Evolutionary conservation across 1,140 invertebrate genomes (phyloP), one percentile per base, ranked within the genome.

Genomic region (Nephila pilipes): DNA sequence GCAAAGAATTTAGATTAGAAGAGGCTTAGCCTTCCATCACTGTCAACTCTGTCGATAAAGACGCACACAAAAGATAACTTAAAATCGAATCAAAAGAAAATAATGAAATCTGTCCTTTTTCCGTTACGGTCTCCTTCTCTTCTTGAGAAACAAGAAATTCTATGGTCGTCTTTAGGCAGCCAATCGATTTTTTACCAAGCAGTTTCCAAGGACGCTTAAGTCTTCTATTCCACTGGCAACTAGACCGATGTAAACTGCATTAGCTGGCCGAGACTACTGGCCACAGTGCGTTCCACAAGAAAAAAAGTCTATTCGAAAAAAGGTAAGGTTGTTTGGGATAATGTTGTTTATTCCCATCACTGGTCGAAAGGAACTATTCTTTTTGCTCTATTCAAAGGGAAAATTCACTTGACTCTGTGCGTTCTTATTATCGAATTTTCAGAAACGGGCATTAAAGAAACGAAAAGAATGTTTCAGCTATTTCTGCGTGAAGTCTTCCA

Each of bases 41-140:
- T 65, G 63, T 65, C 63, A 65, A 10, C 63, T 12, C 12, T 65
- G 63, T 65, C 63, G 63, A 65, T 65, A 65, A n/a, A 65, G 63
- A 25, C 10, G 63, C 63, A 29, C 22, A 60, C 46, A 65, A 65
- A 65, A 12, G 63, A 65, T 65, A 65, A 65, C 63, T 65, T 29
- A 65, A 65, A 65, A 65, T 65, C 63, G 63, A 65, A 65, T 65
- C 22, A n/a, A 65, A 65, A 65, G n/a, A 65, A 65, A 65, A 65
- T 65, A 65, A 65, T 65, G 63, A 65, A 65, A 65, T n/a, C 63
- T 29, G 63, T 65, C 63, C n/a, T 25, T 65, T 65, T 29, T 65
- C 10, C 63, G 63, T 14, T 65, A 29, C 10, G 10, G 63, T 29
- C 63, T 14, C 12, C 25, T 65, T n/a, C 25, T 14, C 2, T 65